These are phyloP conservation scores for Antigone vipio DNA, from an alignment of 2,113 vertebrate genomes.

Conservation along the genomic window DNA sequence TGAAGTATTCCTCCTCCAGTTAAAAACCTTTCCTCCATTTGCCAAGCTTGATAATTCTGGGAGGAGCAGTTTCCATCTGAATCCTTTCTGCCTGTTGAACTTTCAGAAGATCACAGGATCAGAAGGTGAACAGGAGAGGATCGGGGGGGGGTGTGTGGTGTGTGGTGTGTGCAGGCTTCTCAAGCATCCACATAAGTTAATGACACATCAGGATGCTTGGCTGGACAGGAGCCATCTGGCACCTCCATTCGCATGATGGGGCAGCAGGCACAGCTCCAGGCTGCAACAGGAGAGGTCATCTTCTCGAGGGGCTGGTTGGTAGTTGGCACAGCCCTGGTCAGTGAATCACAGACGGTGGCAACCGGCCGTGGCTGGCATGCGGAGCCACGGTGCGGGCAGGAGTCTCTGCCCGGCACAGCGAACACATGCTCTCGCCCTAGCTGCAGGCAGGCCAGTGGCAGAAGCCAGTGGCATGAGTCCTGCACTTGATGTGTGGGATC, in stretches of 20 bases:
- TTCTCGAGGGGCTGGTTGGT: neutral
- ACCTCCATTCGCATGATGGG: neutral
- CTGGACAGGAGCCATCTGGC: neutral
- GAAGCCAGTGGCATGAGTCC: neutral
- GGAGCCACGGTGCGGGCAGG: neutral
- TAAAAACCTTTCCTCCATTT: neutral
- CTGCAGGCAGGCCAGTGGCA: neutral
- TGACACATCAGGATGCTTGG: neutral
- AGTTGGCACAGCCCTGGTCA: neutral
- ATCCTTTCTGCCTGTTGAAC: neutral
- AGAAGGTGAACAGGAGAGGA: neutral
- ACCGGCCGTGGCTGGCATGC: accelerated
- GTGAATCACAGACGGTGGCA: neutral
- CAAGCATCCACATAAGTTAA: neutral
- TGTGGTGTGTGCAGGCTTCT: neutral
- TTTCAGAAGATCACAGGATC: neutral
- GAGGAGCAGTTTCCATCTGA: neutral
- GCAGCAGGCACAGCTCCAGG: neutral
- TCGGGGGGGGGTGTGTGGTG: too few species aligned
- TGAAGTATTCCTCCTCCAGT: neutral
- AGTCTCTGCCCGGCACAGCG: neutral
- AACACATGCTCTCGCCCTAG: accelerated
- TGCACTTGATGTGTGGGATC: neutral
- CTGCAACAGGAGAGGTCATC: neutral
- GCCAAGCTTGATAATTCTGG: neutral